These are phyloP conservation scores for Neodiprion virginianus DNA, from an alignment of 1,140 invertebrate species.

Conservation along the genomic window DNA sequence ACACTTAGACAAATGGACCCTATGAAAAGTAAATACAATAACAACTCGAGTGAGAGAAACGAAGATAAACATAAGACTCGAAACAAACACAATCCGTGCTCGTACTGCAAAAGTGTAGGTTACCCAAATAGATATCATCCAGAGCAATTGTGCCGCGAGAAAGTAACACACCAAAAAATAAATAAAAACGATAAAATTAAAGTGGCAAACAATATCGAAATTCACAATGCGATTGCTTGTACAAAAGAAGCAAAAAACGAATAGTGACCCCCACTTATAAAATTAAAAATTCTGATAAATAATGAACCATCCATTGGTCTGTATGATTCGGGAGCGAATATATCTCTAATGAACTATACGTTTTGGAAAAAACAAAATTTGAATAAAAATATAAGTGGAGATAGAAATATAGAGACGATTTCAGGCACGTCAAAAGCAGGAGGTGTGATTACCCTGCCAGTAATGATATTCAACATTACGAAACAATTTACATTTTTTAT, in stretches of 20 bases:
- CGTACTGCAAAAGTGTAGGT: conserved; percentile 21
- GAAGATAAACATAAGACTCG: conserved; percentile 10
- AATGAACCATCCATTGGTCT: conserved; percentile 14
- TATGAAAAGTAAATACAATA: neutral
- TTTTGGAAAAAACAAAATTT: neutral
- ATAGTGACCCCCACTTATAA: conserved; percentile 28
- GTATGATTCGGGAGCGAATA: conserved; percentile 33
- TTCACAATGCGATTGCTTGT: conserved; percentile 17
- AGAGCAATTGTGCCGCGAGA: conserved; percentile 22
- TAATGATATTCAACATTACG: conserved; percentile 25
- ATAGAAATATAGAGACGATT: conserved; percentile 13
- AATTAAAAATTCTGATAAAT: conserved; percentile 26
- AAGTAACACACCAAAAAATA: conserved; percentile 9
- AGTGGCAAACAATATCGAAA: conserved; percentile 27
- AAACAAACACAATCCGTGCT: conserved; percentile 22
- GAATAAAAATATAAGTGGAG: too few relatives aligned
- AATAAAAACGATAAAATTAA: conserved; percentile 23
- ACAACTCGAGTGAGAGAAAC: neutral
- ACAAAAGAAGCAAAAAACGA: conserved; percentile 30
- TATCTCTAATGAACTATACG: conserved; percentile 25
- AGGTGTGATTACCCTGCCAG: conserved; percentile 21
- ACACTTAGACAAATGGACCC: conserved; percentile 18
- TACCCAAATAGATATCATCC: conserved; percentile 24
- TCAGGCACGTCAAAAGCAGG: conserved; percentile 19
- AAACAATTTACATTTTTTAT: conserved; percentile 18